Evolutionary conservation across 92 coral and sea anemone genomes (phyloP), one percentile per base, ranked within the genome.

Genomic region (Hydrozoanthus gracilis): DNA sequence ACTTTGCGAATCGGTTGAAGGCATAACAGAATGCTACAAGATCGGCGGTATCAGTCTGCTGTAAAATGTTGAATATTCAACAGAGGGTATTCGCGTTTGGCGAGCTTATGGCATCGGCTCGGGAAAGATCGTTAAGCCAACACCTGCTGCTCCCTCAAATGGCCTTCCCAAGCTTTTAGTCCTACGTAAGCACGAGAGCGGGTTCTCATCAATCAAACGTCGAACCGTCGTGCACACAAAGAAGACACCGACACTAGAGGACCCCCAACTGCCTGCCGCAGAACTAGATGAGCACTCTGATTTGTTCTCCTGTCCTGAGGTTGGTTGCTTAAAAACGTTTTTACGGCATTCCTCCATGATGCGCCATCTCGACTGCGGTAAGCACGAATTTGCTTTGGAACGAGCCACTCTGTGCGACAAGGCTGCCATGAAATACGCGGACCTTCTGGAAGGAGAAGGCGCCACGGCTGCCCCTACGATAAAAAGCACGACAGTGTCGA

Each of bases 321-420:
- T 73, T 73, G 56, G 78, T 73, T 73, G 78, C 78, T 11, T 9
- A 73, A 73, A 73, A 73, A 73, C 60, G 60, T 73, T 73, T 73
- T 73, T 73, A 45, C 71, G 71, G 71, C 46, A 66, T 45, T 66
- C 71, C 71, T 66, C 71, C 45, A 66, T 66, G 71, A 73, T 73
- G 78, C 58, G 78, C 78, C 78, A 73, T 73, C 78, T 73, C 78
- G 56, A 73, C 78, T 73, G 78, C 78, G 78, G 78, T 73, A 73
- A 47, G 78, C 78, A 73, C 78, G 58, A 73, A 9, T 73, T 73
- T 66, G 9, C 35, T 10, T 66, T 66, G 71, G 71, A 66, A 16
- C 27, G 45, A 45, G 45, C 71, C 71, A 73, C 78, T 73, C 78
- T 73, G 78, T 73, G 56, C n/a, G 78, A 47, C 78, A 73, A 73